Evolutionary conservation across 2,113 vertebrate species (phyloP), one percentile per base, ranked within the genome.

Genomic region (Austrofundulus limnaeus): DNA sequence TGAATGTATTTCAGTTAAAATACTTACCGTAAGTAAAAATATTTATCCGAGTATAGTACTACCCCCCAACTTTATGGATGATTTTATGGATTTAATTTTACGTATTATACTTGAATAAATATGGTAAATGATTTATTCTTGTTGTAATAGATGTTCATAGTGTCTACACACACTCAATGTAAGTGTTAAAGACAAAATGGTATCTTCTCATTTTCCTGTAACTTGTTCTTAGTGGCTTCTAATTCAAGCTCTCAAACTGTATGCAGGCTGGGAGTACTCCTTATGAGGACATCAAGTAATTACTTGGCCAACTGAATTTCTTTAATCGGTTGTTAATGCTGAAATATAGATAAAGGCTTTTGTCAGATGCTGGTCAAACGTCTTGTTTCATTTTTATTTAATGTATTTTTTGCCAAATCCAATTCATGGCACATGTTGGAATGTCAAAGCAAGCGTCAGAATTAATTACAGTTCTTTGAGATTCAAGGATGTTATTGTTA

Each of bases 401-500:
- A 17, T 38, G 37, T 63, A 58, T 71, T 71, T 21, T 83, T 50
- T 50, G 41, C 52, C 15, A 74, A 66, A 79, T 75, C 53, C 41
- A 63, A 58, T 70, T 57, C 56, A 47, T 64, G 56, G 65, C 58
- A 24, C 62, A 60, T 66, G 77, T 23, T 61, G 24, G 21, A 67
- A 61, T 47, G 39, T 61, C 74, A 78, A 65, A 51, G 68, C 52
- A 71, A 57, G 66, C 53, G 0, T 59, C 11, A n/a, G 28, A 74
- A 60, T 73, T 74, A 69, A 81, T 83, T 72, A 67, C 60, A 70
- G 39, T 46, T 77, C 62, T 63, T 31, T 56, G 63, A 65, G 38
- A 48, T 45, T 62, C 59, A 55, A 61, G 58, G 63, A 42, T 25
- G 28, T 16, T 51, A 43, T 66, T 75, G 61, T 70, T 70, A 63